A percentile compares a stretch with the other conserved stretches of the same genome.
phyloP scores from a whole-genome alignment of 2,888 invertebrate species.

The Sinhomidia bicolor region DNA sequence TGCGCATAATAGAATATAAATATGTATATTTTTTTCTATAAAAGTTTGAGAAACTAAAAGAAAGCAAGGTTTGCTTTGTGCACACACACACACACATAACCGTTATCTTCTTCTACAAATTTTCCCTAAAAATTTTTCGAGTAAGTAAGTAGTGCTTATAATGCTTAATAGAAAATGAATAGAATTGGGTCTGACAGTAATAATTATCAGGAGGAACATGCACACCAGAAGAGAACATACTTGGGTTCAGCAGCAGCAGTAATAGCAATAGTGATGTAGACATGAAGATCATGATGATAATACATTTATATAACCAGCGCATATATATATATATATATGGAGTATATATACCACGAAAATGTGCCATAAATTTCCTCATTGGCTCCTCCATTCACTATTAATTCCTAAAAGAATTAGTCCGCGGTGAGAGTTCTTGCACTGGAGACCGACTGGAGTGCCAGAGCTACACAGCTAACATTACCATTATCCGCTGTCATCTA shows the following conservation, averaged over 20 bases:
- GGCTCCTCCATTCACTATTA: constrained; percentile 11
- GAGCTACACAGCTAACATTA: neutral
- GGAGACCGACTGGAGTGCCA: neutral
- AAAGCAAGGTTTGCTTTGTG: neutral
- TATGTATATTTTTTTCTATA: neutral
- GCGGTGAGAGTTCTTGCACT: constrained; percentile 19
- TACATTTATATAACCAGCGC: too few species aligned
- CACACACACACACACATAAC: too few species aligned
- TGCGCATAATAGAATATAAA: neutral
- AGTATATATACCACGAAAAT: neutral
- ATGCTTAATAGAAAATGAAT: constrained; percentile 42
- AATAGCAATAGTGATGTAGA: too few species aligned
- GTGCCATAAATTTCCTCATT: constrained; percentile 16
- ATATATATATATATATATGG: neutral
- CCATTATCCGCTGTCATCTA: constrained; percentile 43
- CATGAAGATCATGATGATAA: too few species aligned
- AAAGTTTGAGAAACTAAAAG: neutral
- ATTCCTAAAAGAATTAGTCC: constrained; percentile 42
- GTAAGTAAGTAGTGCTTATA: too few species aligned
- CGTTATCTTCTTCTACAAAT: neutral
- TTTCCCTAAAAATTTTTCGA: neutral
- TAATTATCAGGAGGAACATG: neutral
- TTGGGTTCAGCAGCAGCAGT: neutral
- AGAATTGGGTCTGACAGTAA: constrained; percentile 2
- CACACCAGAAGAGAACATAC: neutral